These are phyloP conservation scores for Harlomillsia oculata DNA, from an alignment of 1,140 invertebrate genomes.

Conservation along the genomic window DNA sequence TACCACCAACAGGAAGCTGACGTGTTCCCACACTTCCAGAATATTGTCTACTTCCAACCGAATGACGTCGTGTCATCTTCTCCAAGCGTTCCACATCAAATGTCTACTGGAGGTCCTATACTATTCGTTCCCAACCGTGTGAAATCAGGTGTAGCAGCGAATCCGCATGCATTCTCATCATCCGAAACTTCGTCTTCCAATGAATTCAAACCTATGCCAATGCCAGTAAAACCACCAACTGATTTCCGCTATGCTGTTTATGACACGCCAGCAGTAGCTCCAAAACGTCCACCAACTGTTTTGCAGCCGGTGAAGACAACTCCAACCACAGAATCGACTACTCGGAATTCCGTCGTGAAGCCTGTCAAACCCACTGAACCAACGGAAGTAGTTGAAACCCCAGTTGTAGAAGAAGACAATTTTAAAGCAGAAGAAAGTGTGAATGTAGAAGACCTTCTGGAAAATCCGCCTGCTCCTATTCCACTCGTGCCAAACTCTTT, in stretches of 20 bases:
- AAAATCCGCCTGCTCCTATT: conserved; percentile 20
- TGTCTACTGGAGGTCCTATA: too few species aligned
- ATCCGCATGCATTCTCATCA: conserved; percentile 25
- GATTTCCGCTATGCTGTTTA: neutral
- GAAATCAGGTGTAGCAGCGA: conserved; percentile 14
- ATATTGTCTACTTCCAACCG: conserved; percentile 24
- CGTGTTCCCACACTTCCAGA: conserved; percentile 17
- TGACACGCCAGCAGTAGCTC: neutral
- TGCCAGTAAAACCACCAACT: neutral
- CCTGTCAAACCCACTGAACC: conserved; percentile 19
- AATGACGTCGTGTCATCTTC: conserved; percentile 10
- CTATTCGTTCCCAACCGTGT: neutral
- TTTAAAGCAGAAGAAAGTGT: neutral
- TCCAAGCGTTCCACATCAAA: neutral
- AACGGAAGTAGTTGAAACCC: neutral
- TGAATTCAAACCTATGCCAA: conserved; percentile 23
- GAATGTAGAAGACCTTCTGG: neutral
- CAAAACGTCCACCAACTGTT: conserved; percentile 12
- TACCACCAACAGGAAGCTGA: conserved; percentile 23
- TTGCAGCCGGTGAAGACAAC: conserved; percentile 23
- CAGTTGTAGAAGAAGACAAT: neutral
- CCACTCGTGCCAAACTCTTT: conserved; percentile 21
- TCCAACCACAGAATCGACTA: conserved; percentile 14
- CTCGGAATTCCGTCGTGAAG: conserved; percentile 25
- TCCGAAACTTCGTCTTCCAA: conserved; percentile 9